Evolutionary conservation across 2,113 vertebrate genomes (phyloP).

Genomic region (Emydura subglobosa): DNA sequence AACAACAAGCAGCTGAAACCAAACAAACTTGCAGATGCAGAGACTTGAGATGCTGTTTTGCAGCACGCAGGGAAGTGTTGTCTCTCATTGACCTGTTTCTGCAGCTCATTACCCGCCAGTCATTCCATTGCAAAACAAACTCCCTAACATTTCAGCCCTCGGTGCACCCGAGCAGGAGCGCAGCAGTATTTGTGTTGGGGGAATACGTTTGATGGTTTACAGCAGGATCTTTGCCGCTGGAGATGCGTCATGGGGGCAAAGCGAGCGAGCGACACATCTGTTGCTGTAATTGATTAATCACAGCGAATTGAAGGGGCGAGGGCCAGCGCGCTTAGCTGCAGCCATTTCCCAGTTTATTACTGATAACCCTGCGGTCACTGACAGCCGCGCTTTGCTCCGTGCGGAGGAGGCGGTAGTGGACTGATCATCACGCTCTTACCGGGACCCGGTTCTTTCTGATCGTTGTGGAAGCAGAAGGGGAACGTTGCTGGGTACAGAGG

Average conservation of each 20-base stretch:
- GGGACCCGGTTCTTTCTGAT: background rate
- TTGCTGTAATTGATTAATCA: background rate
- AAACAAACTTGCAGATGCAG: background rate
- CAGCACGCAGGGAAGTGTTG: background rate
- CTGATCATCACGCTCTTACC: background rate
- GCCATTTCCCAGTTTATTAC: background rate
- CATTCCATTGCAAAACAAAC: accelerated
- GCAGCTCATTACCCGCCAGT: background rate
- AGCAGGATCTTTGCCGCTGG: background rate
- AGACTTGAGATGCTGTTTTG: background rate
- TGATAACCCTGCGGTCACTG: background rate
- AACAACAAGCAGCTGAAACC: background rate
- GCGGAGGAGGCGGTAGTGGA: no score
- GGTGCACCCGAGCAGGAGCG: background rate
- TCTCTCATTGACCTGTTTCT: background rate
- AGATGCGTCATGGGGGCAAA: background rate
- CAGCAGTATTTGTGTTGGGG: background rate
- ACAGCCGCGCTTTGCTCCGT: no score
- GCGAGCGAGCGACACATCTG: no score
- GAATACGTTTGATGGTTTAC: background rate
- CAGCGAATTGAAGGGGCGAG: background rate
- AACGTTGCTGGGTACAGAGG: background rate
- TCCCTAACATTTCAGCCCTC: background rate
- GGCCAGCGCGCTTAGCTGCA: background rate
- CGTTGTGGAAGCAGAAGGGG: background rate